These are phyloP conservation scores for Gephyroberyx darwinii DNA, from an alignment of 2,797 vertebrate genomes.

Conservation along the genomic window DNA sequence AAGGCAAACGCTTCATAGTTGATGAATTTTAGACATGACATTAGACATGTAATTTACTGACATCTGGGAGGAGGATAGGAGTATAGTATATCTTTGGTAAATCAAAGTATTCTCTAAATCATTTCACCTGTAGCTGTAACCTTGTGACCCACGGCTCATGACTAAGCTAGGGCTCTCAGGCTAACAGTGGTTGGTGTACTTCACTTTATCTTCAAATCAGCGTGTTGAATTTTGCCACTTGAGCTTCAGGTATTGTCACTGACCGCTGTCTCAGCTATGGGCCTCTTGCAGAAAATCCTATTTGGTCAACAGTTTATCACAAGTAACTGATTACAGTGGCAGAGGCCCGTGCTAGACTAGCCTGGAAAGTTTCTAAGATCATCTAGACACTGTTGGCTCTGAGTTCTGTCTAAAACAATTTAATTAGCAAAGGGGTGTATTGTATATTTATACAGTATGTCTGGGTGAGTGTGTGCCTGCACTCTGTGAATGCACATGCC, in stretches of 20 bases:
- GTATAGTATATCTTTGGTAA: neutral
- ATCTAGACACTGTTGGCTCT: conserved; percentile 42
- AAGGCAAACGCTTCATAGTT: conserved; percentile 14
- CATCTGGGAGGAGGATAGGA: neutral
- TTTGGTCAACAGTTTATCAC: conserved; percentile 15
- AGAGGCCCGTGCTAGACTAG: conserved; percentile 17
- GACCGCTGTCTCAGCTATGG: neutral
- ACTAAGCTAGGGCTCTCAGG: neutral
- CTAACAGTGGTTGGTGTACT: neutral
- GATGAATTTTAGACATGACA: conserved; percentile 28
- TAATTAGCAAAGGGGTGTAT: conserved; percentile 34
- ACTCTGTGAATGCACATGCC: neutral
- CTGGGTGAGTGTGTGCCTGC: conserved; percentile 21
- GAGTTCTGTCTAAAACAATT: conserved; percentile 36
- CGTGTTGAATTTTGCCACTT: neutral
- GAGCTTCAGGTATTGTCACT: conserved; percentile 1
- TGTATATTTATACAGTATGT: conserved; percentile 62
- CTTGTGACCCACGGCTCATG: neutral
- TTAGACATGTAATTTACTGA: neutral
- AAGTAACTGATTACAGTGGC: conserved; percentile 28
- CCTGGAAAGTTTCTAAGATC: conserved; percentile 49
- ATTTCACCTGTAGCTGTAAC: conserved; percentile 1
- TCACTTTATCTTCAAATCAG: conserved; percentile 18
- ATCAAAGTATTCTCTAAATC: neutral
- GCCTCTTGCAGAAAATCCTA: conserved; percentile 3